These are phyloP conservation scores for Holocentrus rufus DNA, from an alignment of 2,797 vertebrate genomes.

Conservation along the genomic window DNA sequence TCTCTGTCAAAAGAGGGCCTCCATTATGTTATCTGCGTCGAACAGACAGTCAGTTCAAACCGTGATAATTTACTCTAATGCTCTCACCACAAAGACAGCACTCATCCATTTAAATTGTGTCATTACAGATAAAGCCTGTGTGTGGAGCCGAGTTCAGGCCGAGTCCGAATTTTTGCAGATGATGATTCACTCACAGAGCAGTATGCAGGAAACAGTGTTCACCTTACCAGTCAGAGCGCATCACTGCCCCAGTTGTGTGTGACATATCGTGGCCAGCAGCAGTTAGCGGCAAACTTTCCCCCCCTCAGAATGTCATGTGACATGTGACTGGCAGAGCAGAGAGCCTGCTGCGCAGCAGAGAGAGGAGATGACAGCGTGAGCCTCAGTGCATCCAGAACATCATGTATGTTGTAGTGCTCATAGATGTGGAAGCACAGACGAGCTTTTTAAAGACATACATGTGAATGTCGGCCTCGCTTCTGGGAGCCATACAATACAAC, in stretches of 20 bases:
- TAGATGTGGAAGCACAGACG: not conserved
- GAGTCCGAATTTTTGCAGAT: constrained; percentile 7
- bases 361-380: constrained; percentile 12
- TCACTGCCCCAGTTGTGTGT: constrained; percentile 42
- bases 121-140: constrained; percentile 1
- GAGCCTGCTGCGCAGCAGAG: constrained; percentile 14
- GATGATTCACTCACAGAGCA: constrained; percentile 11
- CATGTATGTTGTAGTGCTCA: constrained; percentile 1
- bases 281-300: constrained; percentile 24
- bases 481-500: not conserved
- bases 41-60: no score
- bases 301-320: constrained; percentile 48
- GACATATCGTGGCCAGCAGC: constrained; percentile 49
- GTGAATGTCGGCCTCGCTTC: not conserved
- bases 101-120: not conserved
- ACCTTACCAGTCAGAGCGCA: constrained; percentile 32
- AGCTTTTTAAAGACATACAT: not conserved
- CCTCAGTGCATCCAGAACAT: constrained; percentile 8
- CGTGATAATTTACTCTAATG: not conserved
- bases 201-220: constrained; percentile 24
- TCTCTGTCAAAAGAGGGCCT: not conserved
- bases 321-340: constrained; percentile 40
- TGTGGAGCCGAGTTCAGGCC: not conserved
- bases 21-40: no score
- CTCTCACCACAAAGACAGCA: not conserved